phyloP scores from a whole-genome alignment of 2,888 invertebrate species.

The Ethmia dodecea region DNA sequence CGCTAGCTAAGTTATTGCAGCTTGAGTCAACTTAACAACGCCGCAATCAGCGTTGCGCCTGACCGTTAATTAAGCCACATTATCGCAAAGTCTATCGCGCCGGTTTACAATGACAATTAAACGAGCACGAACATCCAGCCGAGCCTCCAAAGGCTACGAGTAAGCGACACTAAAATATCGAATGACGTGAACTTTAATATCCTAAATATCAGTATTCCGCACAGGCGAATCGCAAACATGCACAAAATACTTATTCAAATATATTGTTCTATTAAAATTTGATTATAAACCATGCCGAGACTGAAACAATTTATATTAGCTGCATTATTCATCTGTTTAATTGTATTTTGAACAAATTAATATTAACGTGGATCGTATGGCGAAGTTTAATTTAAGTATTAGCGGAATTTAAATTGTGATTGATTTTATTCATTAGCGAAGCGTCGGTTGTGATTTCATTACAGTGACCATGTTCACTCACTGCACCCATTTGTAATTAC shows the following conservation, averaged over 20 bases:
- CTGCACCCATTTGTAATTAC: constrained; percentile 17
- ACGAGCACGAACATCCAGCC: constrained; percentile 13
- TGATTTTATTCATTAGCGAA: too few relatives aligned
- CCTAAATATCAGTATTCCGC: too few relatives aligned
- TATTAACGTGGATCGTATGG: background rate
- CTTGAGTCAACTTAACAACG: constrained; percentile 47
- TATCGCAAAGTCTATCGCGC: constrained; percentile 50
- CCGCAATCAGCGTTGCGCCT: constrained; percentile 51
- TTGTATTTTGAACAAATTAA: too few relatives aligned
- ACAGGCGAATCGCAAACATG: too few relatives aligned
- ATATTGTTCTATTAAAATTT: too few relatives aligned
- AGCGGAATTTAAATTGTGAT: background rate
- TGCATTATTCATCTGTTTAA: too few relatives aligned
- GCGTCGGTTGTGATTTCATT: constrained; percentile 19
- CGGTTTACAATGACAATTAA: constrained; percentile 30
- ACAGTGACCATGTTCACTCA: constrained; percentile 17
- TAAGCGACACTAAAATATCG: too few relatives aligned
- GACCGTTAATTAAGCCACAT: constrained; percentile 59
- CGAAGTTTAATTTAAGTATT: background rate
- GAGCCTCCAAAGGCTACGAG: background rate
- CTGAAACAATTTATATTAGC: too few relatives aligned
- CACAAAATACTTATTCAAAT: too few relatives aligned
- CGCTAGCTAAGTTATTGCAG: constrained; percentile 47
- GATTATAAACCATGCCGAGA: too few relatives aligned
- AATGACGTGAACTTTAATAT: too few relatives aligned